These are phyloP conservation scores for Hormaphis cornu DNA, from an alignment of 1,140 invertebrate genomes.

Conservation along the genomic window DNA sequence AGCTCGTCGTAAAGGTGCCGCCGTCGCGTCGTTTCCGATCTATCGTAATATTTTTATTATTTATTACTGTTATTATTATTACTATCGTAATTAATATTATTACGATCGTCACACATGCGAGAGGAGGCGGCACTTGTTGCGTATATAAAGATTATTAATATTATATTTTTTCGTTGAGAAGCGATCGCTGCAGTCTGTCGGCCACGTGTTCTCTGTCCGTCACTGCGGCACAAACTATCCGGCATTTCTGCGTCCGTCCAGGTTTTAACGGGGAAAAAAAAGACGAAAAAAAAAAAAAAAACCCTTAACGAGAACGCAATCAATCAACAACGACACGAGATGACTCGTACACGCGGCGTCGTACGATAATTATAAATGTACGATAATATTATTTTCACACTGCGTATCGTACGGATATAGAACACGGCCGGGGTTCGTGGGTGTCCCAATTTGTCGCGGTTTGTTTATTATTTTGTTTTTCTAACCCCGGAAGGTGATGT, in stretches of 20 bases:
- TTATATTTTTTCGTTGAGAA: not conserved
- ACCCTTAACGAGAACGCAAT: slow-evolving; percentile 21
- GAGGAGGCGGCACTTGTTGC: not conserved
- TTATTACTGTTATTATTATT: not conserved
- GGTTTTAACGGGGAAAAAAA: too few species aligned
- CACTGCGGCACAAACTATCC: not conserved
- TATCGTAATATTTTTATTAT: too few species aligned
- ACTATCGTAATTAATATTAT: not conserved
- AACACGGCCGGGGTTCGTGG: too few species aligned
- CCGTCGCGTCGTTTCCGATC: slow-evolving; percentile 11
- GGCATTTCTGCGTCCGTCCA: not conserved
- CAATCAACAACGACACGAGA: slow-evolving; percentile 28
- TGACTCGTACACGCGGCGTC: not conserved
- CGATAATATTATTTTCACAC: too few species aligned
- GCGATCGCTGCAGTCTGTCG: slow-evolving; percentile 2
- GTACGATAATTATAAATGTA: not conserved
- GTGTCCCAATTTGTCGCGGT: too few species aligned
- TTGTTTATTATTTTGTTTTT: too few species aligned
- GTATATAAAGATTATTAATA: not conserved
- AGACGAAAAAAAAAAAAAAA: not conserved
- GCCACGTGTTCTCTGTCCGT: slow-evolving; percentile 23
- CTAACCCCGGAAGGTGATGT: too few species aligned
- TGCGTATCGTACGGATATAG: too few species aligned
- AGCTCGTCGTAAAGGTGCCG: slow-evolving; percentile 3
- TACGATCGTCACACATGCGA: slow-evolving; percentile 17